phyloP scores from a whole-genome alignment of 2,888 invertebrate genomes.

The Sclerodermus sp. region DNA sequence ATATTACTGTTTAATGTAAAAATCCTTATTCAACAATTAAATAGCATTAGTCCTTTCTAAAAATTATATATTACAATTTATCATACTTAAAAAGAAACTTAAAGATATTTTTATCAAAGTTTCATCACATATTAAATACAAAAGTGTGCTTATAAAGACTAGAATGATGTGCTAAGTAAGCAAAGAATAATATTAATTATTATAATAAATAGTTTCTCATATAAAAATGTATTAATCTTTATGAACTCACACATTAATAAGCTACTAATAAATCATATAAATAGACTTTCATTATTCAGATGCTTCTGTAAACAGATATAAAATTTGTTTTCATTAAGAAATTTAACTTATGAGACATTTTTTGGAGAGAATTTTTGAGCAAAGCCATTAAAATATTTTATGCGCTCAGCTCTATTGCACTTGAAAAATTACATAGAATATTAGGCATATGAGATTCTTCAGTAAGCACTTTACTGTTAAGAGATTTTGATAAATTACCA shows the following conservation, averaged over 20 bases:
- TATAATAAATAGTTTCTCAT: constrained; percentile 3
- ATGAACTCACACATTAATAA: too few relatives aligned
- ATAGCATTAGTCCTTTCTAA: too few relatives aligned
- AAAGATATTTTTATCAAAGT: too few relatives aligned
- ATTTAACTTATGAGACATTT: neutral
- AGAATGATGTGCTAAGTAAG: constrained; percentile 30
- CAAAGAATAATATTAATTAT: constrained; percentile 18
- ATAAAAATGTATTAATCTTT: too few relatives aligned
- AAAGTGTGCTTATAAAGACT: constrained; percentile 30
- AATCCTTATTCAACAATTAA: too few relatives aligned
- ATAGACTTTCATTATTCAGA: neutral
- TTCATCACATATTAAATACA: constrained; percentile 18
- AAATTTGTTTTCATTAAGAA: neutral
- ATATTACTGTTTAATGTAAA: too few relatives aligned
- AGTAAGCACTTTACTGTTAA: constrained; percentile 25
- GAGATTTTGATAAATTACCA: constrained; percentile 20
- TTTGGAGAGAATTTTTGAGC: neutral
- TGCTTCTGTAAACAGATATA: too few relatives aligned
- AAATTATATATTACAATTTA: too few relatives aligned
- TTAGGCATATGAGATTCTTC: constrained; percentile 26
- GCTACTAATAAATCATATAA: neutral
- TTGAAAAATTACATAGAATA: constrained; percentile 20
- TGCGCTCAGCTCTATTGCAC: constrained; percentile 24
- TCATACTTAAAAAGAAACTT: too few relatives aligned
- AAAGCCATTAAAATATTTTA: constrained; percentile 15